phyloP scores from a whole-genome alignment of 2,113 vertebrate genomes.

The Oenanthe melanoleuca region DNA sequence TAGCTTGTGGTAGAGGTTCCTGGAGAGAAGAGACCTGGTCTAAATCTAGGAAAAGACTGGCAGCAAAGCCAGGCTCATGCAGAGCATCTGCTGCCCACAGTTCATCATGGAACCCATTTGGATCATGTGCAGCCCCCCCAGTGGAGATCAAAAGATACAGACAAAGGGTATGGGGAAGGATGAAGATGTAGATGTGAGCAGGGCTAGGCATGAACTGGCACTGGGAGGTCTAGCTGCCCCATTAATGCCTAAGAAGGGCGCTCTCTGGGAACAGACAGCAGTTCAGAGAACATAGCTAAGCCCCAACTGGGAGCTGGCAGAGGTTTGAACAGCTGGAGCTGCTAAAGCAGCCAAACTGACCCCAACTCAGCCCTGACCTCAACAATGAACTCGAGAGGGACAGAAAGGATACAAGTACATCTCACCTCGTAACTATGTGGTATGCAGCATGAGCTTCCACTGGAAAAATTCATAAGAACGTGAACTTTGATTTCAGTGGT shows the following conservation, averaged over 20 bases:
- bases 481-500: conserved; percentile 36
- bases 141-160: not conserved
- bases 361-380: not conserved
- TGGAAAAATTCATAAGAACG: conserved; percentile 25
- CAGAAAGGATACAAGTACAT: conserved; percentile 10
- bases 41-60: not conserved
- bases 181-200: not conserved
- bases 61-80: not conserved
- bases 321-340: conserved; percentile 16
- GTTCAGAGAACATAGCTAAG: not conserved
- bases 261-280: not conserved
- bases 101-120: not conserved
- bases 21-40: not conserved
- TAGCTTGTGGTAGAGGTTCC: not conserved
- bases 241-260: not conserved
- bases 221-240: not conserved
- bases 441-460: not conserved
- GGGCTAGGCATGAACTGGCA: not conserved
- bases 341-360: not conserved
- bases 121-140: not conserved
- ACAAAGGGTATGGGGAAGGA: not conserved
- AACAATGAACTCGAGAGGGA: not conserved
- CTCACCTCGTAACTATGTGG: conserved; percentile 24
- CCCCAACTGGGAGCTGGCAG: not conserved
- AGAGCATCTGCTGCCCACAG: not conserved